phyloP scores from a whole-genome alignment of 2,888 invertebrate genomes.

The Drosophila kanekoi region DNA sequence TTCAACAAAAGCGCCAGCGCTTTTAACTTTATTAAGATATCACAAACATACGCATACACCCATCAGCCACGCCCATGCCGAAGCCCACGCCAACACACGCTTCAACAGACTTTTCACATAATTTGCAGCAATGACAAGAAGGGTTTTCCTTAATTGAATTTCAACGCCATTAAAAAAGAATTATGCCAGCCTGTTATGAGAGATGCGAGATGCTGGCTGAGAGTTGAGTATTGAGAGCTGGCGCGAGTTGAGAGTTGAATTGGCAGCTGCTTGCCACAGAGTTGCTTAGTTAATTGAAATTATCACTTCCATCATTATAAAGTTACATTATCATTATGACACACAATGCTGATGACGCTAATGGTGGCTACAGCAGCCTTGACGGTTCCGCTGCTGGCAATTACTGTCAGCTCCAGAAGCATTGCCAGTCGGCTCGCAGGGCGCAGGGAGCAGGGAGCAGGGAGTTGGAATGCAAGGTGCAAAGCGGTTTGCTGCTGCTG shows the following conservation, averaged over 20 bases:
- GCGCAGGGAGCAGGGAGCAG: background rate
- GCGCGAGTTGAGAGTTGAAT: slow-evolving; percentile 1
- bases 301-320: slow-evolving; percentile 46
- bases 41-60: slow-evolving; percentile 55
- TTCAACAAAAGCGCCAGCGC: slow-evolving; percentile 62
- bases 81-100: slow-evolving; percentile 14
- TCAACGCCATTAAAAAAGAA: slow-evolving; percentile 75
- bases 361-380: slow-evolving; percentile 58
- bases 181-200: slow-evolving; percentile 47
- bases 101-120: slow-evolving; percentile 53
- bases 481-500: slow-evolving; percentile 14
- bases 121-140: slow-evolving; percentile 65
- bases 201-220: slow-evolving; percentile 34
- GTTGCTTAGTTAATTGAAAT: slow-evolving; percentile 45
- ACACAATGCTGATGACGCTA: slow-evolving; percentile 58
- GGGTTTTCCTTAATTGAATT: slow-evolving; percentile 74
- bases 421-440: background rate
- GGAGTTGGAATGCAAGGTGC: background rate
- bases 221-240: slow-evolving; percentile 13
- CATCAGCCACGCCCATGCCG: slow-evolving; percentile 13
- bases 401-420: slow-evolving; percentile 18
- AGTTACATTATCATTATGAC: slow-evolving; percentile 49
- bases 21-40: slow-evolving; percentile 78
- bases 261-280: slow-evolving; percentile 29
- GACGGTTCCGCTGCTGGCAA: slow-evolving; percentile 32